phyloP scores from a whole-genome alignment of 1,140 invertebrate genomes.

The Teleopsis dalmanni region DNA sequence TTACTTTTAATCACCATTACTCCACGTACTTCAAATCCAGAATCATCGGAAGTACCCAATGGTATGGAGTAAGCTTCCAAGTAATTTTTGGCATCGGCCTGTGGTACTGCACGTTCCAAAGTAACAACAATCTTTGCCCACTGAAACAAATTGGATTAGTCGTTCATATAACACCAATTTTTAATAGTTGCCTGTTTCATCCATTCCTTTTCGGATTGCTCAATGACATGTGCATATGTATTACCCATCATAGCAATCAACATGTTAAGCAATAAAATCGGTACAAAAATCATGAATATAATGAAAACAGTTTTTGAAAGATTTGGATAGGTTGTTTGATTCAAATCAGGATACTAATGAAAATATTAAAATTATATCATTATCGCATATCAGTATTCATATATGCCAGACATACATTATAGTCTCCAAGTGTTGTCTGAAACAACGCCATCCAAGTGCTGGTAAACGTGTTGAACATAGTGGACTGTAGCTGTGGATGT shows the following conservation, averaged over 20 bases:
- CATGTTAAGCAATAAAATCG: slow-evolving; percentile 94
- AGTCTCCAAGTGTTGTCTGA: slow-evolving; percentile 95
- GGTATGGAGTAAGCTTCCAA: slow-evolving; percentile 93
- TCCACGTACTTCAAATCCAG: slow-evolving; percentile 74
- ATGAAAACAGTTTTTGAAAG: slow-evolving; percentile 91
- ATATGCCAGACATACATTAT: slow-evolving; percentile 63
- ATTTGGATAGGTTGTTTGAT: slow-evolving; percentile 80
- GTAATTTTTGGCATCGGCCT: slow-evolving; percentile 80
- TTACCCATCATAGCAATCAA: slow-evolving; percentile 99
- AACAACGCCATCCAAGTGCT: slow-evolving; percentile 96
- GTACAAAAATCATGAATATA: slow-evolving; percentile 95
- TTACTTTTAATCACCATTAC: slow-evolving; percentile 98
- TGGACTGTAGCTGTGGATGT: slow-evolving; percentile 69
- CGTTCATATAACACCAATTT: neutral
- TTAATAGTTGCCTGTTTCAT: slow-evolving; percentile 74
- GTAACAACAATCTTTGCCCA: slow-evolving; percentile 98
- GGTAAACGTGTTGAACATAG: slow-evolving; percentile 75
- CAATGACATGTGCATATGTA: slow-evolving; percentile 95
- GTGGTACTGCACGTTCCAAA: slow-evolving; percentile 83
- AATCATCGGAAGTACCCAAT: slow-evolving; percentile 73
- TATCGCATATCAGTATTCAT: neutral
- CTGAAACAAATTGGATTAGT: slow-evolving; percentile 45
- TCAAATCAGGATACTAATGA: slow-evolving; percentile 80
- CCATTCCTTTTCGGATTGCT: slow-evolving; percentile 97
- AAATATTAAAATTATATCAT: neutral